A percentile compares a stretch with the other conserved stretches of the same genome.
phyloP scores from a whole-genome alignment of 2,888 invertebrate species.

The Folsomia manolachei region DNA sequence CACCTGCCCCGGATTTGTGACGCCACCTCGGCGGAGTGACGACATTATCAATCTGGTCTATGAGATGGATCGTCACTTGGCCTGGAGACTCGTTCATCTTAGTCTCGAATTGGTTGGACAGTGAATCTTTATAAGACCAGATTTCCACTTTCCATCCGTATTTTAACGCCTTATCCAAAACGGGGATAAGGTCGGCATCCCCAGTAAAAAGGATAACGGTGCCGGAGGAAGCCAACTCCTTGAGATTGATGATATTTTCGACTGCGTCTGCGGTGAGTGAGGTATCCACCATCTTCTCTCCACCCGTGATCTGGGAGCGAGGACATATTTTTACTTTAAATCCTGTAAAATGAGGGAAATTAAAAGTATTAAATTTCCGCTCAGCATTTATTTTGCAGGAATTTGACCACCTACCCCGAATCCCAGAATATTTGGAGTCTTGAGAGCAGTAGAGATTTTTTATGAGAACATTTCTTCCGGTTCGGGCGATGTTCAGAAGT shows the following conservation, averaged over 20 bases:
- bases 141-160: constrained; percentile 40
- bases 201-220: constrained; percentile 40
- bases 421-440: no score
- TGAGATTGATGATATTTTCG: constrained; percentile 30
- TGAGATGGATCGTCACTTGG: neutral
- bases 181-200: constrained; percentile 37
- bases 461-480: no score
- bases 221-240: constrained; percentile 15
- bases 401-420: no score
- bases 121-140: constrained; percentile 39
- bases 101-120: neutral
- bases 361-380: no score
- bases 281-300: constrained; percentile 39
- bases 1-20: no score
- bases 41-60: neutral
- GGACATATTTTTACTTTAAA: constrained; percentile 31
- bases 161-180: constrained; percentile 35
- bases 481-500: no score
- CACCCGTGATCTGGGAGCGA: constrained; percentile 32
- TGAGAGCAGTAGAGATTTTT: no score
- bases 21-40: neutral
- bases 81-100: neutral
- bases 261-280: constrained; percentile 40
- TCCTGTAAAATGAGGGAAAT: no score
- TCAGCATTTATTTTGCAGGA: no score